Percentiles rank a stretch among this genome's conserved stretches.
These are phyloP conservation scores for Plemyria rubiginata DNA, from an alignment of 2,888 invertebrate species.

Conservation along the genomic window DNA sequence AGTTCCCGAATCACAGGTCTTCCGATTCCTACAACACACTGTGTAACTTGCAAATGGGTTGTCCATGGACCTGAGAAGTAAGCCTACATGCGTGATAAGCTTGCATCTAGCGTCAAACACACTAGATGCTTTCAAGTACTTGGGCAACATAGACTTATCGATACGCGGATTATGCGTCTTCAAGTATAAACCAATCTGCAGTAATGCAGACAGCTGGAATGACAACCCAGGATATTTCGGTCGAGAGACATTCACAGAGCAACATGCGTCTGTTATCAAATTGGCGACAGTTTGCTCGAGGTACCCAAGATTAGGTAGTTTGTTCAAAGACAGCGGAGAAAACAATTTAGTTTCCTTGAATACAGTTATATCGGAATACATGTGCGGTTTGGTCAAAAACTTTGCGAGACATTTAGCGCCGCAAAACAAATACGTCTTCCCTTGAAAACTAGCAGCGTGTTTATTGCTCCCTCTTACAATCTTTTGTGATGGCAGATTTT, in stretches of 20 bases:
- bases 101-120: conserved; percentile 67
- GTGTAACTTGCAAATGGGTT: conserved; percentile 85
- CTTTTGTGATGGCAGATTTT: conserved; percentile 76
- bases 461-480: conserved; percentile 72
- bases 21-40: conserved; percentile 50
- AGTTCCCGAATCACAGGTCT: conserved; percentile 42
- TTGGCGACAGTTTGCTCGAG: conserved; percentile 85
- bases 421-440: conserved; percentile 85
- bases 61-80: conserved; percentile 77
- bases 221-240: conserved; percentile 86
- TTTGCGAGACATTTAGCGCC: conserved; percentile 73
- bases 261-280: conserved; percentile 82
- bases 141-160: conserved; percentile 48
- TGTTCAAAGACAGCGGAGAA: conserved; percentile 71
- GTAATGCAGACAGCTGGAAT: conserved; percentile 76
- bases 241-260: conserved; percentile 76
- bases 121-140: conserved; percentile 68
- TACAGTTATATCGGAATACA: conserved; percentile 77
- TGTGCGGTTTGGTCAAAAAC: conserved; percentile 80
- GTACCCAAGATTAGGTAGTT: conserved; percentile 85
- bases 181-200: conserved; percentile 84
- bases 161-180: conserved; percentile 79
- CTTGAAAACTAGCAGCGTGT: conserved; percentile 77
- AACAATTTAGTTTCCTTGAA: conserved; percentile 64
- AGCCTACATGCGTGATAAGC: conserved; percentile 66